Conservation (phyloP, 1,140 invertebrate genomes). For the Lordiphosa mommai region DNA sequence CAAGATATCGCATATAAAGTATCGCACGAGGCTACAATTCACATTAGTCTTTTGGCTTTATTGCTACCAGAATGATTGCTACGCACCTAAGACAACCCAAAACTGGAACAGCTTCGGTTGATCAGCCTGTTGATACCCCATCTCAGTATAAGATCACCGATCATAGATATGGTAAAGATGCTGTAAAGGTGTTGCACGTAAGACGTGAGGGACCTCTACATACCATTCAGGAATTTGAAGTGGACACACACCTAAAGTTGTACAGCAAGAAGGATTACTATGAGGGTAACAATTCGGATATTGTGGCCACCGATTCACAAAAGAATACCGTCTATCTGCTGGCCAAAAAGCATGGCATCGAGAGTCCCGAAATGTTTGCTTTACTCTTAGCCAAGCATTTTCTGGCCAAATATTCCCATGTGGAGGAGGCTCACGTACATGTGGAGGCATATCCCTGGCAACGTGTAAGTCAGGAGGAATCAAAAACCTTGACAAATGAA, state of each 20-base stretch:
- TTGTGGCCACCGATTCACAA: slow-evolving; percentile 89
- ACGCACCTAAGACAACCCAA: slow-evolving; percentile 28
- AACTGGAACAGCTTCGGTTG: neutral
- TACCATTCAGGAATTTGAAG: slow-evolving; percentile 86
- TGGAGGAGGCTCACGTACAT: slow-evolving; percentile 84
- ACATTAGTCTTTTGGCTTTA: slow-evolving; percentile 11
- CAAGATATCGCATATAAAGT: slow-evolving; percentile 1
- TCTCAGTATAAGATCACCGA: slow-evolving; percentile 83
- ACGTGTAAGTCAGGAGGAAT: slow-evolving; percentile 82
- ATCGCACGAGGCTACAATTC: neutral
- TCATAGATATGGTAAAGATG: slow-evolving; percentile 87
- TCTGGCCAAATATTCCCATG: slow-evolving; percentile 85
- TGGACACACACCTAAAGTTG: slow-evolving; percentile 85
- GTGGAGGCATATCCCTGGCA: slow-evolving; percentile 88
- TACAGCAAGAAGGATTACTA: slow-evolving; percentile 84
- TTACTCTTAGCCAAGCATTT: slow-evolving; percentile 86
- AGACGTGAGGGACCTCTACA: slow-evolving; percentile 84
- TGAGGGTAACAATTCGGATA: slow-evolving; percentile 84
- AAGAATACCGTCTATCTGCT: slow-evolving; percentile 91
- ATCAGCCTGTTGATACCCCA: too few relatives aligned
- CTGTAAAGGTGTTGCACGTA: slow-evolving; percentile 86
- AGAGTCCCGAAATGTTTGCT: slow-evolving; percentile 87
- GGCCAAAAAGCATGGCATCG: slow-evolving; percentile 87
- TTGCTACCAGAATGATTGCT: slow-evolving; percentile 30
- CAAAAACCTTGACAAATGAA: too few relatives aligned